phyloP scores from a whole-genome alignment of 2,797 vertebrate genomes.

The Galago senegalensis region DNA sequence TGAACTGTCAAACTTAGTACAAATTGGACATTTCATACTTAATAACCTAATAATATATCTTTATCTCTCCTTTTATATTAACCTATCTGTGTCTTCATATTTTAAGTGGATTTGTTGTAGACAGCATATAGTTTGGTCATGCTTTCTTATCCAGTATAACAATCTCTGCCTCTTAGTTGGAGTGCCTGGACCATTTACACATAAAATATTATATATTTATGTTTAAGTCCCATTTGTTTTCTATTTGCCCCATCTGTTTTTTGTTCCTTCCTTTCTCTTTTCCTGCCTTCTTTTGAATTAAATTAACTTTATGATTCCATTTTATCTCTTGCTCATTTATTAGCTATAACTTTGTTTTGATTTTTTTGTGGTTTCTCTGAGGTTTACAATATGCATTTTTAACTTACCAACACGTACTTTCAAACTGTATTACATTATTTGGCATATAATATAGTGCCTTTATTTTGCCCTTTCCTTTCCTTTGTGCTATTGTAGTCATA shows the following conservation, averaged over 20 bases:
- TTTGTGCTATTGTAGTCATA: constrained; percentile 33
- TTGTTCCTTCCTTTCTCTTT: constrained; percentile 36
- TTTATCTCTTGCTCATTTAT: constrained; percentile 41
- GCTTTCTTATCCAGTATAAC: constrained; percentile 54
- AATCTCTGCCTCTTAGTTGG: constrained; percentile 42
- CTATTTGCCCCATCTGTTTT: constrained; percentile 38
- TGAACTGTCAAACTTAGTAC: too few relatives aligned
- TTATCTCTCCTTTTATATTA: constrained; percentile 52
- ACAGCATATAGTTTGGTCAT: neutral
- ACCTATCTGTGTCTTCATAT: constrained; percentile 41
- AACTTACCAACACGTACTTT: constrained; percentile 11
- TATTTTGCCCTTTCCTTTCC: constrained; percentile 41
- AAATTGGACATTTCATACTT: too few relatives aligned
- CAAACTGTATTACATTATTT: constrained; percentile 41
- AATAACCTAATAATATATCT: neutral
- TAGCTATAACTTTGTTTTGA: constrained; percentile 47
- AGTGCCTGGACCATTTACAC: neutral
- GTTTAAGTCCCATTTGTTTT: constrained; percentile 45
- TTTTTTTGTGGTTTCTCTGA: neutral
- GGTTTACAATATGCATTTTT: constrained; percentile 34
- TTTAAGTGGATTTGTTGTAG: constrained; percentile 41
- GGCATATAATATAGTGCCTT: neutral
- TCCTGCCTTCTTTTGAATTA: constrained; percentile 29
- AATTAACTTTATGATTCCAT: neutral
- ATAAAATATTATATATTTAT: constrained; percentile 20